Evolutionary conservation across 2,888 invertebrate species (phyloP).

Genomic region (Cryptophagus acutangulus): DNA sequence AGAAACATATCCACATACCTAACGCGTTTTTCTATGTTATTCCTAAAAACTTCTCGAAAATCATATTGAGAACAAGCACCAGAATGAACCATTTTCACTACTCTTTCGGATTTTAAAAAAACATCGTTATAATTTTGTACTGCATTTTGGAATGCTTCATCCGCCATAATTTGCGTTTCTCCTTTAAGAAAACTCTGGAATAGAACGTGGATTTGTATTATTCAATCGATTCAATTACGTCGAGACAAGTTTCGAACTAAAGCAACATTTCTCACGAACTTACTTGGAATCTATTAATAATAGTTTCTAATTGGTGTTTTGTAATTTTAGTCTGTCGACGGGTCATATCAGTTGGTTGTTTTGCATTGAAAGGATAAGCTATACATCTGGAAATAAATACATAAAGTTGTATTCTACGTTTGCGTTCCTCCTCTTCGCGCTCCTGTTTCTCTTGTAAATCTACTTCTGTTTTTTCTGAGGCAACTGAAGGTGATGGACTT

Average conservation of each 20-base stretch:
- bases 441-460: constrained; percentile 90
- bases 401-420: constrained; percentile 90
- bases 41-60: constrained; percentile 96
- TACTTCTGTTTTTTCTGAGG: constrained; percentile 81
- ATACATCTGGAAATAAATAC: constrained; percentile 97
- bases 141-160: constrained; percentile 98
- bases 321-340: constrained; percentile 92
- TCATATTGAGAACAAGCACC: constrained; percentile 98
- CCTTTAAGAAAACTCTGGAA: constrained; percentile 89
- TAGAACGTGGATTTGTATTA: not conserved
- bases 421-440: constrained; percentile 93
- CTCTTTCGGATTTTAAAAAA: constrained; percentile 94
- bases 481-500: constrained; percentile 88
- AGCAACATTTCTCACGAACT: constrained; percentile 14
- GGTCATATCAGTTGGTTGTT: constrained; percentile 98
- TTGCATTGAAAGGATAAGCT: constrained; percentile 98
- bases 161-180: constrained; percentile 96
- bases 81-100: constrained; percentile 93
- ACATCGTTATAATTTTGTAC: constrained; percentile 94
- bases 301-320: constrained; percentile 91
- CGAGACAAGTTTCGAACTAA: no score
- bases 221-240: no score
- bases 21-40: constrained; percentile 97
- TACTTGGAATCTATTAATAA: constrained; percentile 92
- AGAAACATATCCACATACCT: constrained; percentile 53